These are phyloP conservation scores for Agrochola circellaris DNA, from an alignment of 2,888 invertebrate species.

Conservation along the genomic window DNA sequence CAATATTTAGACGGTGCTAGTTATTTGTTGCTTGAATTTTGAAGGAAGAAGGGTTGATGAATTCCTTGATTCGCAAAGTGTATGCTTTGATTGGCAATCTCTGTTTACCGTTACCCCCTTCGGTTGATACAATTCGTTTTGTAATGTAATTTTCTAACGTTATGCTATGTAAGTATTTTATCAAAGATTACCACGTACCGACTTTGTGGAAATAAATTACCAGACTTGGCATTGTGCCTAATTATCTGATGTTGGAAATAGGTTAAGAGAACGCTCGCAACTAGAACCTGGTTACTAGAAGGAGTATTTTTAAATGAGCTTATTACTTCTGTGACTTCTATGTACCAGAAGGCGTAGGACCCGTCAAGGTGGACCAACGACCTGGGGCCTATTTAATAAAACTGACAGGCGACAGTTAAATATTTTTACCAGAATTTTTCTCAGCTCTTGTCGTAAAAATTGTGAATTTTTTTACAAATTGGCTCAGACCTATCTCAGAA, in stretches of 20 bases:
- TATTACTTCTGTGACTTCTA: neutral
- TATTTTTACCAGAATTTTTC: too few species aligned
- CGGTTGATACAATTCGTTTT: neutral
- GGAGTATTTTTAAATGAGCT: neutral
- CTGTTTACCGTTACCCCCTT: neutral
- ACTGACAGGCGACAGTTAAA: too few species aligned
- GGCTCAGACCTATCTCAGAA: too few species aligned
- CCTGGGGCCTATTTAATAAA: too few species aligned
- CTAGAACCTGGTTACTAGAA: neutral
- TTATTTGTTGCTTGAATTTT: neutral
- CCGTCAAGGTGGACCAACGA: too few species aligned
- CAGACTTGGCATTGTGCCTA: conserved; percentile 41
- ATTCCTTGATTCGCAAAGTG: neutral
- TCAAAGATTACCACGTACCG: conserved; percentile 22
- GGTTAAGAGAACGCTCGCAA: conserved; percentile 21
- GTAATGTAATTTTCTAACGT: neutral
- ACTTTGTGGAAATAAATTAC: conserved; percentile 19
- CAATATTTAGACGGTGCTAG: neutral
- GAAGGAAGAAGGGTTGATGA: neutral
- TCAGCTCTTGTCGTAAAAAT: too few species aligned
- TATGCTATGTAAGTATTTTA: conserved; percentile 10
- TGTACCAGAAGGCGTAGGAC: neutral
- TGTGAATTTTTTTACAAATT: too few species aligned
- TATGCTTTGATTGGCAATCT: neutral
- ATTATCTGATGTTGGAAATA: conserved; percentile 33